phyloP scores from a whole-genome alignment of 2,888 invertebrate genomes.

The Archips xylosteana region DNA sequence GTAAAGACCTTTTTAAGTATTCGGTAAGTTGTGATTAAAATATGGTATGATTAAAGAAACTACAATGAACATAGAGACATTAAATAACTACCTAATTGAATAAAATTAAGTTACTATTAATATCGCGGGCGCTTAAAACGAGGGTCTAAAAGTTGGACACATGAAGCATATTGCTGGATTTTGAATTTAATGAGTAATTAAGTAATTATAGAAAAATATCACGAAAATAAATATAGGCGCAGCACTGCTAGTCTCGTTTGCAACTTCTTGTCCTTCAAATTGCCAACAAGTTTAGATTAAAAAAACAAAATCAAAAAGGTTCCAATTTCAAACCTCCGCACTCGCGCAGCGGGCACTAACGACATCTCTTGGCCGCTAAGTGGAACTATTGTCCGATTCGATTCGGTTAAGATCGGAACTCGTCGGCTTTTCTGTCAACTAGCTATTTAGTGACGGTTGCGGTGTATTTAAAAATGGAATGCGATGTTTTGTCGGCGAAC shows the following conservation, averaged over 20 bases:
- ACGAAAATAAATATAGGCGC: not conserved
- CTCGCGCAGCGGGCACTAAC: constrained; percentile 79
- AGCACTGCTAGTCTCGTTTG: not conserved
- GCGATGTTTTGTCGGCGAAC: constrained; percentile 63
- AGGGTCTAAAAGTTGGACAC: too few relatives aligned
- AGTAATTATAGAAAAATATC: not conserved
- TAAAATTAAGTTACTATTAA: too few relatives aligned
- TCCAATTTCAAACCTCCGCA: constrained; percentile 70
- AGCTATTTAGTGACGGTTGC: constrained; percentile 77
- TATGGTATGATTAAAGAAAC: not conserved
- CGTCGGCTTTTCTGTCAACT: constrained; percentile 75
- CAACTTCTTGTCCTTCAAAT: not conserved
- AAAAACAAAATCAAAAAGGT: constrained; percentile 47
- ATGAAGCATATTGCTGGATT: too few relatives aligned
- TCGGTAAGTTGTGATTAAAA: not conserved
- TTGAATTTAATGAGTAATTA: too few relatives aligned
- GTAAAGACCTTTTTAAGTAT: not conserved
- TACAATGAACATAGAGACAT: too few relatives aligned
- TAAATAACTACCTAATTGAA: too few relatives aligned
- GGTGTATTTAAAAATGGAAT: constrained; percentile 75
- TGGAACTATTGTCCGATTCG: constrained; percentile 81
- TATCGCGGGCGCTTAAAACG: too few relatives aligned
- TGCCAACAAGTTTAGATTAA: not conserved
- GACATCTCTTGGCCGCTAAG: constrained; percentile 81
- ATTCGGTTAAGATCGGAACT: constrained; percentile 65